Conservation (phyloP, 2,113 vertebrate species). For the Hystrix cristata region DNA sequence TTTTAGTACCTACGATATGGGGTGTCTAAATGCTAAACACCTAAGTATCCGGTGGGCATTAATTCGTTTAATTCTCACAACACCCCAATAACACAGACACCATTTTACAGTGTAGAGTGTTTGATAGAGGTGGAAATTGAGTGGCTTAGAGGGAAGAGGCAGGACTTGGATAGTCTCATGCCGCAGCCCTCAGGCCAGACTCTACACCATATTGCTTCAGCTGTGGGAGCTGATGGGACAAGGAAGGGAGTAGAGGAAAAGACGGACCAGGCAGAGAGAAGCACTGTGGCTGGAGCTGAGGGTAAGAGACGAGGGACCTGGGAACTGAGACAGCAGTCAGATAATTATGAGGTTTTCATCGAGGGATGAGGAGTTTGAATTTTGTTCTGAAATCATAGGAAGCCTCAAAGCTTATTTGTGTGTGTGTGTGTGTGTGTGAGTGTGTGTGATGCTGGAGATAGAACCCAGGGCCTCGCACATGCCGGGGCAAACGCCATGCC, state of each 20-base stretch:
- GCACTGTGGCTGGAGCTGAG: fast-evolving
- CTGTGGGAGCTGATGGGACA: neutral
- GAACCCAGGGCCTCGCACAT: too few relatives aligned
- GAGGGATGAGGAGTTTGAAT: neutral
- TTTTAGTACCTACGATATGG: neutral
- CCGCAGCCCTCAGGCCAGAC: neutral
- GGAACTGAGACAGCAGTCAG: neutral
- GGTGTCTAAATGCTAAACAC: neutral
- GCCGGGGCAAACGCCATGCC: neutral
- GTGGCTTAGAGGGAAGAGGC: neutral
- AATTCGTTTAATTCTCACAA: neutral
- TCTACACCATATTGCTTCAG: neutral
- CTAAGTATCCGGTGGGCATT: neutral
- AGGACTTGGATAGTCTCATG: neutral
- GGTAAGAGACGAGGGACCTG: fast-evolving
- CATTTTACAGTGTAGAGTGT: neutral
- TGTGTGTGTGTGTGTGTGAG: neutral
- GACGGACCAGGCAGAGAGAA: neutral
- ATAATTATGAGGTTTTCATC: neutral
- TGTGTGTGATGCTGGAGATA: neutral
- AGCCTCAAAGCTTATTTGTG: neutral
- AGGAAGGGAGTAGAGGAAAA: neutral
- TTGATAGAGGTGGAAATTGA: neutral
- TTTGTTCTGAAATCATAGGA: neutral
- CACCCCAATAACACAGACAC: neutral